Evolutionary conservation across 2,113 vertebrate genomes (phyloP).

Genomic region (Hirundichthys speculiger): DNA sequence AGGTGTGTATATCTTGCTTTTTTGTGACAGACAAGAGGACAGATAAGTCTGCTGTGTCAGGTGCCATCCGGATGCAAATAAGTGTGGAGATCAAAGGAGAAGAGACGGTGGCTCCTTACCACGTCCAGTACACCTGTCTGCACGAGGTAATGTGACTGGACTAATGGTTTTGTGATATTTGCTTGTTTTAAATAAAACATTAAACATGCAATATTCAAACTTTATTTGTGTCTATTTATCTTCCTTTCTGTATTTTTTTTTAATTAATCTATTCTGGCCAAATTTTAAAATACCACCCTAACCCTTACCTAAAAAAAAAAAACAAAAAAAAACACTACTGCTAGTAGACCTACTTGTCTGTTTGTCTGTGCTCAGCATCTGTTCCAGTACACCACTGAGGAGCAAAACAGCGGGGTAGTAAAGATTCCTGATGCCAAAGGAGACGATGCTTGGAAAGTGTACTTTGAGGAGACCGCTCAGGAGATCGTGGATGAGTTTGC

Average conservation of each 20-base stretch:
- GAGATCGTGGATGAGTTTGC: slow-evolving; percentile 98
- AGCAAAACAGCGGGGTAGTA: slow-evolving; percentile 92
- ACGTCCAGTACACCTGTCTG: slow-evolving; percentile 97
- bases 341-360: no score
- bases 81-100: slow-evolving; percentile 99
- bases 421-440: slow-evolving; percentile 97
- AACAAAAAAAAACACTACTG: no score
- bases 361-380: slow-evolving; percentile 84
- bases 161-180: slow-evolving; percentile 6
- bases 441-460: slow-evolving; percentile 98
- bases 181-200: slow-evolving; percentile 16
- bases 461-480: slow-evolving; percentile 96
- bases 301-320: no score
- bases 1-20: slow-evolving; percentile 36
- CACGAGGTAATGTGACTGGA: slow-evolving; percentile 87
- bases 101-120: slow-evolving; percentile 96
- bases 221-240: no score
- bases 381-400: slow-evolving; percentile 95
- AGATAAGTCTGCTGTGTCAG: slow-evolving; percentile 95
- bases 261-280: no score
- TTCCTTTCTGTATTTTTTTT: no score
- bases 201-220: neutral
- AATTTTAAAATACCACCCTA: no score
- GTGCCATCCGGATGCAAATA: slow-evolving; percentile 96
- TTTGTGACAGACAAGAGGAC: slow-evolving; percentile 90